Percentiles rank a stretch among this genome's conserved stretches.
These are phyloP conservation scores for Amphipoea lucens DNA, from an alignment of 2,888 invertebrate species.

Conservation along the genomic window DNA sequence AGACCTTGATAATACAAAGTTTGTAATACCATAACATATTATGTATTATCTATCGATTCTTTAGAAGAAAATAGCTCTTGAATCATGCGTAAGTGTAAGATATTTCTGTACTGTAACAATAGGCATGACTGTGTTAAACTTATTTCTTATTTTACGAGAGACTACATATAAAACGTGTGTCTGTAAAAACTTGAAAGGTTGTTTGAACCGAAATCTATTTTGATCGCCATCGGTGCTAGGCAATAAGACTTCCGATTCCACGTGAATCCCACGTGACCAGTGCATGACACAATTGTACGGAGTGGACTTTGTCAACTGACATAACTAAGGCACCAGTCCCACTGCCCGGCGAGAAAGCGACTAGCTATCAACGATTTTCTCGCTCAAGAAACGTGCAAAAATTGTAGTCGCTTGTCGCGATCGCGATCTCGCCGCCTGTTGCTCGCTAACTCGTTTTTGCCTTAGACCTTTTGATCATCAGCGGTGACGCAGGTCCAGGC, in stretches of 20 bases:
- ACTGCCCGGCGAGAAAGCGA: no score
- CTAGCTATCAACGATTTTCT: no score
- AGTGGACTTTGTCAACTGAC: conserved; percentile 26
- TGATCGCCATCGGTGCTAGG: conserved; percentile 28
- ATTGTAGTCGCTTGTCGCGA: no score
- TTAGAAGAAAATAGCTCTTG: neutral
- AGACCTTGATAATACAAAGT: neutral
- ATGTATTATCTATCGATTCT: neutral
- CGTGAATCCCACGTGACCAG: conserved; percentile 48
- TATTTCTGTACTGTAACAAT: neutral
- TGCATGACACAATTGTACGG: conserved; percentile 42
- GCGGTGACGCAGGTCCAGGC: no score
- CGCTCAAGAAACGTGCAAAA: no score
- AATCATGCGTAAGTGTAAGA: neutral
- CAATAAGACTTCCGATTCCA: conserved; percentile 46
- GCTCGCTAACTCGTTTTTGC: no score
- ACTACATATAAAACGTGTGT: neutral
- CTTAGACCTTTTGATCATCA: no score
- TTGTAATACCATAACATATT: neutral
- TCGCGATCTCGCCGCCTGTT: no score
- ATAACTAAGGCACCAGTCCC: neutral
- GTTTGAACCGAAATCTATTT: conserved; percentile 38
- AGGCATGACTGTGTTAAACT: neutral
- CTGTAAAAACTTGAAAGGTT: conserved; percentile 15
- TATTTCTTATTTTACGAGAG: neutral